phyloP scores from a whole-genome alignment of 2,888 invertebrate genomes.

The Ornithoptera priamus region DNA sequence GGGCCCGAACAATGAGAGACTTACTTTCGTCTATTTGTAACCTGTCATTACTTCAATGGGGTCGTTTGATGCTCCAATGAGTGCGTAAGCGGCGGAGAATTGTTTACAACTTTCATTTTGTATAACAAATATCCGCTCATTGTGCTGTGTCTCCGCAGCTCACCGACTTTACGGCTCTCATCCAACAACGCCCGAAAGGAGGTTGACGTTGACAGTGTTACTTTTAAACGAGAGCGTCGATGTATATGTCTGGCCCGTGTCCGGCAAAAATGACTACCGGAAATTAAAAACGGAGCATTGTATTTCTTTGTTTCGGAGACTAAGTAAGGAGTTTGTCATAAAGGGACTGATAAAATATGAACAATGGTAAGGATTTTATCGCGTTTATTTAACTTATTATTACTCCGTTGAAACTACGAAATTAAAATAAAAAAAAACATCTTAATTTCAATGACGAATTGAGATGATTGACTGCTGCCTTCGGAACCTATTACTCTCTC shows the following conservation, averaged over 20 bases:
- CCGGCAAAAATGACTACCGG: background rate
- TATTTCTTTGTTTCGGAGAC: too few species aligned
- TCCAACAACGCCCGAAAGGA: background rate
- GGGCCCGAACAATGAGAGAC: slow-evolving; percentile 50
- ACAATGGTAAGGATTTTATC: too few species aligned
- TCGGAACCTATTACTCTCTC: too few species aligned
- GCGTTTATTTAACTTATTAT: too few species aligned
- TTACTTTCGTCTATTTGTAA: slow-evolving; percentile 71
- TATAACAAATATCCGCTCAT: slow-evolving; percentile 34
- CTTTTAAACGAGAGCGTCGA: background rate
- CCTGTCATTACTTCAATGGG: slow-evolving; percentile 64
- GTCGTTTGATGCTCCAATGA: slow-evolving; percentile 66
- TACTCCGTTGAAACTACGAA: too few species aligned
- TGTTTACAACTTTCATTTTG: slow-evolving; percentile 53
- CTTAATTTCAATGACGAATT: too few species aligned
- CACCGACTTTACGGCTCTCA: slow-evolving; percentile 21
- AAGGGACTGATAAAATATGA: too few species aligned
- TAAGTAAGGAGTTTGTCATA: too few species aligned
- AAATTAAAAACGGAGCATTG: too few species aligned
- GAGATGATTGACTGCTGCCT: too few species aligned
- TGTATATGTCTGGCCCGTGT: background rate
- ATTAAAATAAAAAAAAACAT: too few species aligned
- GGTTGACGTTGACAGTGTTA: background rate
- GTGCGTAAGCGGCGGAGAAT: slow-evolving; percentile 44
- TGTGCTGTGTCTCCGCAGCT: slow-evolving; percentile 25